Percentiles rank a stretch among this genome's conserved stretches.
phyloP scores from a whole-genome alignment of 1,140 invertebrate species.

The Euura saliciscinereae region DNA sequence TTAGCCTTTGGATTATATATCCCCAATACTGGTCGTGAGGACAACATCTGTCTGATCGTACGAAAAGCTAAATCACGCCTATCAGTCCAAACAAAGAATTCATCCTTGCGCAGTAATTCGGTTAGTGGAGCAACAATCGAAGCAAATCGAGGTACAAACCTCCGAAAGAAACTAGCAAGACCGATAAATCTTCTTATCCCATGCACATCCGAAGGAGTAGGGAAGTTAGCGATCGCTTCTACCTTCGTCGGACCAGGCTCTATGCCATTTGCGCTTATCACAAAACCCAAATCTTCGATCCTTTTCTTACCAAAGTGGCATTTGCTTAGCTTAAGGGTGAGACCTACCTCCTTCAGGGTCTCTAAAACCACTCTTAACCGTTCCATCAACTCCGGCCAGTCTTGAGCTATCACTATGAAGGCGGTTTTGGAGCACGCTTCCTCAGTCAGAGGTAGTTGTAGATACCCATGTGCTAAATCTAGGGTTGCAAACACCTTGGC shows the following conservation, averaged over 20 bases:
- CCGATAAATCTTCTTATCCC: slow-evolving; percentile 39
- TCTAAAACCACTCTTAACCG: slow-evolving; percentile 39
- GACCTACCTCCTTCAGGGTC: slow-evolving; percentile 24
- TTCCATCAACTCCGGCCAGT: slow-evolving; percentile 44
- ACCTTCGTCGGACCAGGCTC: slow-evolving; percentile 28
- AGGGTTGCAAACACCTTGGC: slow-evolving; percentile 49
- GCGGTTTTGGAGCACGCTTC: slow-evolving; percentile 44
- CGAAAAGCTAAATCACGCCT: neutral
- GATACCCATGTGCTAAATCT: slow-evolving; percentile 56
- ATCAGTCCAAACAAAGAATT: slow-evolving; percentile 19
- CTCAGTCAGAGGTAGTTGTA: slow-evolving; percentile 45
- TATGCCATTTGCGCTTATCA: slow-evolving; percentile 25
- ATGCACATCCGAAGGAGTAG: slow-evolving; percentile 30
- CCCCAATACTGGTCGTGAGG: slow-evolving; percentile 27
- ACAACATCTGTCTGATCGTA: slow-evolving; percentile 2
- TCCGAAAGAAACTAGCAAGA: slow-evolving; percentile 24
- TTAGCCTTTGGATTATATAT: slow-evolving; percentile 25
- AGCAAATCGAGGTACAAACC: no score
- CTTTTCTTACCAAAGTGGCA: slow-evolving; percentile 31
- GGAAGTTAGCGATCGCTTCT: slow-evolving; percentile 28
- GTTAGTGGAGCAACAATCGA: slow-evolving; percentile 15
- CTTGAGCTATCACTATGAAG: slow-evolving; percentile 35
- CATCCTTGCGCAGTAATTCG: slow-evolving; percentile 22
- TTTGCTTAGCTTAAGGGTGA: slow-evolving; percentile 37
- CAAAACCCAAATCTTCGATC: slow-evolving; percentile 32